A percentile compares a stretch with the other conserved stretches of the same genome.
These are phyloP conservation scores for Electrophaes corylata DNA, from an alignment of 2,888 invertebrate genomes.

Conservation along the genomic window DNA sequence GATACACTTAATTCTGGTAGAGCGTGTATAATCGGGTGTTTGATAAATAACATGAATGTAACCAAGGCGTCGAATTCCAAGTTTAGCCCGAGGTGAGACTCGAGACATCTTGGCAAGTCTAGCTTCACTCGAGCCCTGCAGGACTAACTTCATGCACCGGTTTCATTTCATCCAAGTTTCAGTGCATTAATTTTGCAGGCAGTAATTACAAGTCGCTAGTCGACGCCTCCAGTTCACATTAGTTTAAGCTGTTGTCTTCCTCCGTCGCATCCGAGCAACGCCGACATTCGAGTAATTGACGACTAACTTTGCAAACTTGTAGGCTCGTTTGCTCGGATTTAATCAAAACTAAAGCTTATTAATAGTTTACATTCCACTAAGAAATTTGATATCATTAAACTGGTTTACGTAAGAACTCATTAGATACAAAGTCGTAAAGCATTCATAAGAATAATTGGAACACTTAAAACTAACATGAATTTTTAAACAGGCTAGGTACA, in stretches of 20 bases:
- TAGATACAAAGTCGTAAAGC: constrained; percentile 18
- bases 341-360: constrained; percentile 59
- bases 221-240: constrained; percentile 75
- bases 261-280: constrained; percentile 57
- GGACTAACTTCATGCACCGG: constrained; percentile 71
- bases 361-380: constrained; percentile 29
- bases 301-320: constrained; percentile 65
- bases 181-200: constrained; percentile 82
- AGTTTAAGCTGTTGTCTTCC: constrained; percentile 75
- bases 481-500: neutral
- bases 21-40: constrained; percentile 44
- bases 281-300: constrained; percentile 70
- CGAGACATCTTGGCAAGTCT: constrained; percentile 44
- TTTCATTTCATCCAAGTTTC: constrained; percentile 81
- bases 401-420: constrained; percentile 19
- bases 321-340: constrained; percentile 70
- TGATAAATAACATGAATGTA: constrained; percentile 52
- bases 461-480: constrained; percentile 11
- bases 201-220: constrained; percentile 81
- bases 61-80: constrained; percentile 54
- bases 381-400: constrained; percentile 22
- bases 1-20: constrained; percentile 33
- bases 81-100: constrained; percentile 52
- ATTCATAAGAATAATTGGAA: constrained; percentile 16
- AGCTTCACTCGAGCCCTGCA: constrained; percentile 42